phyloP scores from a whole-genome alignment of 2,888 invertebrate genomes.

The Hecatera dysodea region DNA sequence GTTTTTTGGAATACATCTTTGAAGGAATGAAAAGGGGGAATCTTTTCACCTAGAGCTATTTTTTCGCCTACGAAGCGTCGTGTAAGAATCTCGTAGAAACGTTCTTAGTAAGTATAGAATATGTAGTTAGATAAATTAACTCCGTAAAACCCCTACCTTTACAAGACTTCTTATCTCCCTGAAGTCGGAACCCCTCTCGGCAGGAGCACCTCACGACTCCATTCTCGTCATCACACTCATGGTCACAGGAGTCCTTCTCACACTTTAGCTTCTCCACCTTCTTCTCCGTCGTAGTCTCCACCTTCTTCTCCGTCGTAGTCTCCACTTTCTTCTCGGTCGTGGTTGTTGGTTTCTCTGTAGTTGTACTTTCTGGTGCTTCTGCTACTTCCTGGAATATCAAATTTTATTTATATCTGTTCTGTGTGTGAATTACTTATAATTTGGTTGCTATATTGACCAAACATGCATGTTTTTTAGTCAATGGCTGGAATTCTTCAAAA shows the following conservation, averaged over 20 bases:
- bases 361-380: constrained; percentile 74
- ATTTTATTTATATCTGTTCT: neutral
- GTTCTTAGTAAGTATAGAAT: no score
- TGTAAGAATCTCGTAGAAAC: no score
- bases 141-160: constrained; percentile 74
- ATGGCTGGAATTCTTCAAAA: no score
- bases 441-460: no score
- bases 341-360: constrained; percentile 69
- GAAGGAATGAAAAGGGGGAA: no score
- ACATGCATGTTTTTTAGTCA: no score
- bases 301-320: constrained; percentile 66
- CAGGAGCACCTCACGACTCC: constrained; percentile 80
- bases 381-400: constrained; percentile 77
- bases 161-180: constrained; percentile 82
- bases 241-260: constrained; percentile 80
- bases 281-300: constrained; percentile 53
- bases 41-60: no score
- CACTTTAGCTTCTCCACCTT: constrained; percentile 74
- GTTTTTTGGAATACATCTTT: no score
- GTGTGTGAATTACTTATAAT: no score
- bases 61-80: no score
- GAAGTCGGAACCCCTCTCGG: constrained; percentile 79
- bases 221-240: constrained; percentile 79
- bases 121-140: neutral
- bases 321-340: constrained; percentile 40